Conservation (phyloP, 2,113 vertebrate genomes). For the Alces alces region DNA sequence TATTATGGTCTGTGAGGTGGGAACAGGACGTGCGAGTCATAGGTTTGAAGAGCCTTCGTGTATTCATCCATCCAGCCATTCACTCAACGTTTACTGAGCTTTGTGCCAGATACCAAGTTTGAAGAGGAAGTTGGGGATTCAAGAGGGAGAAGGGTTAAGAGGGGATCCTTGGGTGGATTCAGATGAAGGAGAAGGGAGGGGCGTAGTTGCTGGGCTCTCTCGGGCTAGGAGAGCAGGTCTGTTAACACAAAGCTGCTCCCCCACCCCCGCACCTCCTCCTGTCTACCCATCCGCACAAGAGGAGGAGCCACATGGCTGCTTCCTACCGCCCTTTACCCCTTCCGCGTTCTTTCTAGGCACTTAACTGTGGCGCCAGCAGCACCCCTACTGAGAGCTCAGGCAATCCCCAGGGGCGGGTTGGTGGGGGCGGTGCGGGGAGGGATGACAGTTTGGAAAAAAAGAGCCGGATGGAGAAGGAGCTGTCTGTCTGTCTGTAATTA, state of each 20-base stretch:
- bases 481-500: conserved; percentile 62
- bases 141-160: conserved; percentile 60
- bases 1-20: not conserved
- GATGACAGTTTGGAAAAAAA: conserved; percentile 24
- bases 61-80: conserved; percentile 25
- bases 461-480: conserved; percentile 21
- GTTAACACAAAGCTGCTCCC: conserved; percentile 52
- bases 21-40: not conserved
- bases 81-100: conserved; percentile 23
- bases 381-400: conserved; percentile 40
- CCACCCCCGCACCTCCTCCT: not conserved
- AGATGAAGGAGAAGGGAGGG: conserved; percentile 57
- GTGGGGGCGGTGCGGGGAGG: not conserved
- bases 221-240: conserved; percentile 62
- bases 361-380: conserved; percentile 23
- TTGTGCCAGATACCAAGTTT: conserved; percentile 38
- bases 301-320: not conserved
- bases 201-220: conserved; percentile 22
- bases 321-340: not conserved
- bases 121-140: conserved; percentile 56
- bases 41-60: not conserved
- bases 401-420: not conserved
- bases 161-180: conserved; percentile 54
- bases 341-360: conserved; percentile 39
- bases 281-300: not conserved